Conservation (phyloP, 1,140 invertebrate species). For the Tetragnatha versicolor region DNA sequence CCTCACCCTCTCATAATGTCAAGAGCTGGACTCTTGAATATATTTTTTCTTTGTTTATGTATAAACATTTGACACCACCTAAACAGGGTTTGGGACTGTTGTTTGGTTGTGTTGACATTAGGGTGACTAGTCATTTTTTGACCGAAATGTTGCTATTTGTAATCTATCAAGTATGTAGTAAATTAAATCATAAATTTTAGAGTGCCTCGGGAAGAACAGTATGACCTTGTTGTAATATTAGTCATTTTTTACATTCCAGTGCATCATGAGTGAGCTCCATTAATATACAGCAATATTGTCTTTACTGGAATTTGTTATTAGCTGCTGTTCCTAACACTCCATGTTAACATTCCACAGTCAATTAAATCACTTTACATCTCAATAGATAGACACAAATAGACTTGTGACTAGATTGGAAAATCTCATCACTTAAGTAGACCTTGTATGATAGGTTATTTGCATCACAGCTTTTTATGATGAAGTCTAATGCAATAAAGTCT, state of each 20-base stretch:
- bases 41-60: conserved; percentile 53
- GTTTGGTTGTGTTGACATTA: conserved; percentile 46
- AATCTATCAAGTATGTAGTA: conserved; percentile 26
- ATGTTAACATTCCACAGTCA: conserved; percentile 48
- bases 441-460: background rate
- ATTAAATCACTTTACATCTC: conserved; percentile 18
- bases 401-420: no score
- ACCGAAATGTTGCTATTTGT: conserved; percentile 44
- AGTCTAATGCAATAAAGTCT: conserved; percentile 42
- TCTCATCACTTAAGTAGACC: background rate
- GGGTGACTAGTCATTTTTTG: conserved; percentile 54
- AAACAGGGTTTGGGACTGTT: conserved; percentile 54
- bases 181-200: conserved; percentile 6
- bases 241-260: conserved; percentile 48
- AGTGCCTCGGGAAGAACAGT: conserved; percentile 8
- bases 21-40: conserved; percentile 55
- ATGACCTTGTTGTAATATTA: conserved; percentile 31
- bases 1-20: conserved; percentile 30
- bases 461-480: conserved; percentile 34
- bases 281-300: conserved; percentile 31
- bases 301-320: conserved; percentile 38
- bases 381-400: conserved; percentile 40
- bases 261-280: background rate
- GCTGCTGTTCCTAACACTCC: conserved; percentile 48
- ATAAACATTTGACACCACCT: conserved; percentile 47